These are phyloP conservation scores for Psilopsiagon aurifrons DNA, from an alignment of 2,113 vertebrate genomes.

Conservation along the genomic window DNA sequence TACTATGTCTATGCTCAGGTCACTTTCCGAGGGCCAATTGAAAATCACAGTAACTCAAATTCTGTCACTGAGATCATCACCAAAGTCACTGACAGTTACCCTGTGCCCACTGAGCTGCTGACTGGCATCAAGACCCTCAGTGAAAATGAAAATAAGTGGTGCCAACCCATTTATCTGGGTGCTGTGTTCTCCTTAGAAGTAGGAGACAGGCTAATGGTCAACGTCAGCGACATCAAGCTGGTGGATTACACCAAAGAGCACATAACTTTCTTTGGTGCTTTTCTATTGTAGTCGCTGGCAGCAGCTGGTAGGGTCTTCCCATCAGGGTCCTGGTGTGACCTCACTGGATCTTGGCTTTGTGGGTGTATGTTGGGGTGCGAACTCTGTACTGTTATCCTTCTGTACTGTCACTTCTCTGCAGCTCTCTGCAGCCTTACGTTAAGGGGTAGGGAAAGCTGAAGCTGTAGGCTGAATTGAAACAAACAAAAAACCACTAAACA, in stretches of 20 bases:
- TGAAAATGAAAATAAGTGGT: constrained; percentile 64
- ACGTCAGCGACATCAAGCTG: constrained; percentile 71
- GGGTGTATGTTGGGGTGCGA: fast-evolving
- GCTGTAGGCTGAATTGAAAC: background rate
- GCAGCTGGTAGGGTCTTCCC: background rate
- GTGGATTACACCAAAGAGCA: constrained; percentile 80
- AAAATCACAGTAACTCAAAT: background rate
- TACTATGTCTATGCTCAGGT: constrained; percentile 82
- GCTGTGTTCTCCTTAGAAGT: constrained; percentile 73
- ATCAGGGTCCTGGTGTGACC: background rate
- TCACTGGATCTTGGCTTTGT: background rate
- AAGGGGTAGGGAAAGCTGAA: background rate
- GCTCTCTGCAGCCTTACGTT: background rate
- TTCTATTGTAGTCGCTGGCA: constrained; percentile 61
- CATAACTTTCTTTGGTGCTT: constrained; percentile 82
- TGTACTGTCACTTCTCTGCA: background rate
- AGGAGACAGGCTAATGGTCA: constrained; percentile 78
- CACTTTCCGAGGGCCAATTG: constrained; percentile 70
- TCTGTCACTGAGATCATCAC: constrained; percentile 70
- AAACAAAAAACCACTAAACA: background rate
- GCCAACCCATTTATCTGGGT: constrained; percentile 75
- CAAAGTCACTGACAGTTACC: constrained; percentile 74
- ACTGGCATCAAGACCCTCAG: constrained; percentile 72
- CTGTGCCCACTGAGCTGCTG: constrained; percentile 70
- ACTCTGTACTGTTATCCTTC: background rate